These are phyloP conservation scores for Opisthograptis luteolata DNA, from an alignment of 2,888 invertebrate species.

Conservation along the genomic window DNA sequence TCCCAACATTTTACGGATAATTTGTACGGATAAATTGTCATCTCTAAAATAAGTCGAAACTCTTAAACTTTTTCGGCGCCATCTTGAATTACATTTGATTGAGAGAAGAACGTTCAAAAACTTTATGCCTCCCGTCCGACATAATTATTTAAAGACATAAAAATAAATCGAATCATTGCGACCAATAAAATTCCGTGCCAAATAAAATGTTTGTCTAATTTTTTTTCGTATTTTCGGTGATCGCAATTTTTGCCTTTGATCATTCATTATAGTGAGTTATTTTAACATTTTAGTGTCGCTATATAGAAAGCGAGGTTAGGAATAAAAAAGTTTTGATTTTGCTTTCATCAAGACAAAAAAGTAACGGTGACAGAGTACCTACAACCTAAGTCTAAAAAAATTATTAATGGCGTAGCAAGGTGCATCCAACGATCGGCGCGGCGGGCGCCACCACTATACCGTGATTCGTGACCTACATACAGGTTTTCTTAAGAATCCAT, in stretches of 20 bases:
- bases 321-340: neutral
- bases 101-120: constrained; percentile 27
- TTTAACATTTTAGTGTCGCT: constrained; percentile 18
- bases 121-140: constrained; percentile 22
- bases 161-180: constrained; percentile 37
- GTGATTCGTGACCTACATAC: no score
- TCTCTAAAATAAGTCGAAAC: no score
- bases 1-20: neutral
- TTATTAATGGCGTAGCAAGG: no score
- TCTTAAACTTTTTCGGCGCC: constrained; percentile 8
- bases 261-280: constrained; percentile 41
- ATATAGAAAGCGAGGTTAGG: constrained; percentile 14
- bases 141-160: constrained; percentile 34
- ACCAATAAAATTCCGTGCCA: constrained; percentile 42
- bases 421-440: no score
- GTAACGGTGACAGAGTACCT: no score
- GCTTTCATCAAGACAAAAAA: no score
- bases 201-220: constrained; percentile 41
- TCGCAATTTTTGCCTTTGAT: constrained; percentile 43
- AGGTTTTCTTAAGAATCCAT: constrained; percentile 1
- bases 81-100: constrained; percentile 22
- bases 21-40: constrained; percentile 1
- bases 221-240: constrained; percentile 39
- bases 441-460: no score
- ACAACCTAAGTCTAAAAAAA: no score